A percentile compares a stretch with the other conserved stretches of the same genome.
phyloP scores from a whole-genome alignment of 2,113 vertebrate genomes.

The Motacilla tschutschensis region DNA sequence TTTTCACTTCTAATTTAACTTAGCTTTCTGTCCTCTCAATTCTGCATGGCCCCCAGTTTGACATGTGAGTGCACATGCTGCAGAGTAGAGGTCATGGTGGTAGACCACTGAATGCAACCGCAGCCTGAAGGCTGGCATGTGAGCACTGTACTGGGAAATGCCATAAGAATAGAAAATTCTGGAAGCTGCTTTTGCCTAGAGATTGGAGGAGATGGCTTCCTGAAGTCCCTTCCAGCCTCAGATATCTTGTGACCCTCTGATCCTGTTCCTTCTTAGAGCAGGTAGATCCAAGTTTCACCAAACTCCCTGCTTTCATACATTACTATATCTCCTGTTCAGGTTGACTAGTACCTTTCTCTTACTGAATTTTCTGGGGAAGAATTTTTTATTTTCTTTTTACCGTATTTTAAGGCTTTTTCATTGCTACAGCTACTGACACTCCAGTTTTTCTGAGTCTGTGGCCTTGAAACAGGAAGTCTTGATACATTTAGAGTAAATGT shows the following conservation, averaged over 20 bases:
- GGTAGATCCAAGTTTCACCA: not conserved
- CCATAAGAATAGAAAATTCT: not conserved
- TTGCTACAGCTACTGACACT: not conserved
- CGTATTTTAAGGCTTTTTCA: not conserved
- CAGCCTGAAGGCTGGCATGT: not conserved
- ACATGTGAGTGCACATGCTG: rapidly evolving
- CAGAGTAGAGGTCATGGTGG: not conserved
- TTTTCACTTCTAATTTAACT: not conserved
- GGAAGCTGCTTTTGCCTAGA: not conserved
- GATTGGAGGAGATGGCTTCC: not conserved
- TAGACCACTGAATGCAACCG: not conserved
- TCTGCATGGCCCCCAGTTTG: not conserved
- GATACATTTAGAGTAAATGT: not conserved
- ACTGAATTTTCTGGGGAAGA: not conserved
- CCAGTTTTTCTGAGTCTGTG: not conserved
- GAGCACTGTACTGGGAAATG: not conserved
- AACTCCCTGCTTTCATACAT: not conserved
- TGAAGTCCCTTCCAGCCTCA: not conserved
- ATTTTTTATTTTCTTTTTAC: not conserved
- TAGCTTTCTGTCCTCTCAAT: not conserved
- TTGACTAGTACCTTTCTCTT: not conserved
- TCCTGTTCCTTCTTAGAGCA: not conserved
- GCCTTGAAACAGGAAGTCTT: not conserved
- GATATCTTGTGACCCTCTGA: not conserved
- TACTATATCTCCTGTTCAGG: not conserved